These are phyloP conservation scores for Pandemis cinnamomeana DNA, from an alignment of 2,888 invertebrate genomes.

Conservation along the genomic window DNA sequence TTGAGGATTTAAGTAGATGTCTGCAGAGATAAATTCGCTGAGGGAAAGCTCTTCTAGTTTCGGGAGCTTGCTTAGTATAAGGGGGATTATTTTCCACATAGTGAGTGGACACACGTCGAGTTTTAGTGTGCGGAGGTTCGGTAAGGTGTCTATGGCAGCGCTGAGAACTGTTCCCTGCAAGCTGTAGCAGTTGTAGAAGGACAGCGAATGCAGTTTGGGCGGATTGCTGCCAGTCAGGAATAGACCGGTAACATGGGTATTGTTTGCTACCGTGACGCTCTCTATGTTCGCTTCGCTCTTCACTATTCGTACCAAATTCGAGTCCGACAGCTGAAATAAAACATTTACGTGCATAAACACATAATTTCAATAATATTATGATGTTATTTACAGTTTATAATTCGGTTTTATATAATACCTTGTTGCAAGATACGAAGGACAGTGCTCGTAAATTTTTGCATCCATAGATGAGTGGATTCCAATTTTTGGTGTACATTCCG, in stretches of 20 bases:
- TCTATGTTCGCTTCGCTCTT: conserved; percentile 69
- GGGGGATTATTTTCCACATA: conserved; percentile 73
- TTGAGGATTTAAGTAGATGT: conserved; percentile 51
- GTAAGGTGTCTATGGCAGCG: conserved; percentile 65
- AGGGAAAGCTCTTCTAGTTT: conserved; percentile 70
- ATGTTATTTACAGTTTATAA: not conserved
- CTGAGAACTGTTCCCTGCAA: conserved; percentile 72
- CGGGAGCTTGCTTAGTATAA: conserved; percentile 68
- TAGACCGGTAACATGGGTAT: conserved; percentile 73
- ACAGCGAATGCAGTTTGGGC: conserved; percentile 59
- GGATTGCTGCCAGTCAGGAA: conserved; percentile 69
- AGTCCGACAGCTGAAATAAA: conserved; percentile 68
- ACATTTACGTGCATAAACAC: not conserved
- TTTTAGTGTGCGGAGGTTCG: conserved; percentile 63
- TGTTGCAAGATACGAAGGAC: conserved; percentile 77
- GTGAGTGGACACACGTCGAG: conserved; percentile 69
- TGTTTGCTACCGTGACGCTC: conserved; percentile 68
- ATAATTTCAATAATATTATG: not conserved
- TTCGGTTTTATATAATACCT: conserved; percentile 55
- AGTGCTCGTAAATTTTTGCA: conserved; percentile 79
- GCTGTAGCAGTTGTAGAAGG: conserved; percentile 77
- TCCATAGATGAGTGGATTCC: conserved; percentile 79
- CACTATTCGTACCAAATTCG: conserved; percentile 71
- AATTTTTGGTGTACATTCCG: conserved; percentile 79
- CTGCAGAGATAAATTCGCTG: conserved; percentile 67